phyloP scores from a whole-genome alignment of 2,797 vertebrate genomes.

The Phrynocephalus guinanensis region DNA sequence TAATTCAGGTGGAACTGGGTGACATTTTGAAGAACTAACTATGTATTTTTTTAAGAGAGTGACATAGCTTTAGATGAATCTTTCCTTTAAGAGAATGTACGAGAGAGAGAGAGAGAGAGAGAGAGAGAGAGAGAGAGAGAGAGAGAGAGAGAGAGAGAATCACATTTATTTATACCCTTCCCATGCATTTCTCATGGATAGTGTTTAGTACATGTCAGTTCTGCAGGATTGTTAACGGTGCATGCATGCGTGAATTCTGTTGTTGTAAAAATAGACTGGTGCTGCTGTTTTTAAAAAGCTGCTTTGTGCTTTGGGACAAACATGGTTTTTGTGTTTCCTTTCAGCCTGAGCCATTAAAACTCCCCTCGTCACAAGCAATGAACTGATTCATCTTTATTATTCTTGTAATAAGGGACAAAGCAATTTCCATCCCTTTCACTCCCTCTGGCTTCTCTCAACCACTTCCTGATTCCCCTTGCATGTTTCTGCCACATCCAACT shows the following conservation, averaged over 20 bases:
- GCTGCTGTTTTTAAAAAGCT: slow-evolving; percentile 32
- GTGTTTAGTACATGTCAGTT: slow-evolving; percentile 33
- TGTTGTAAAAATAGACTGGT: slow-evolving; percentile 30
- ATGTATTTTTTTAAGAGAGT: not conserved
- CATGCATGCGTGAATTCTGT: not conserved
- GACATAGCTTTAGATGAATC: not conserved
- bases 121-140: not conserved
- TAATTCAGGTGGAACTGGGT: not conserved
- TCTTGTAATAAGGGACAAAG: slow-evolving; percentile 49
- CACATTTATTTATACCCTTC: not conserved
- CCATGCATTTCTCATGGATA: not conserved
- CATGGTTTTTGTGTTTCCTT: not conserved
- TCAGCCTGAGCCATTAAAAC: slow-evolving; percentile 43
- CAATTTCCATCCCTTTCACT: slow-evolving; percentile 50
- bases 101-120: not conserved
- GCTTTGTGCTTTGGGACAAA: slow-evolving; percentile 31
- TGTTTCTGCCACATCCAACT: slow-evolving; percentile 44
- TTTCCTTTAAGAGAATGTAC: not conserved
- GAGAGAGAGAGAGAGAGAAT: not conserved
- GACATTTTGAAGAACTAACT: not conserved
- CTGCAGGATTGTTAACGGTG: not conserved
- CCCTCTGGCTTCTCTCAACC: slow-evolving; percentile 36
- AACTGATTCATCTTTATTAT: slow-evolving; percentile 40
- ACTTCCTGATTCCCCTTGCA: slow-evolving; percentile 40
- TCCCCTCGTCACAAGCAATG: slow-evolving; percentile 32